Conservation (phyloP, 1,140 invertebrate genomes). For the Bursaphelenchus mucronatus region DNA sequence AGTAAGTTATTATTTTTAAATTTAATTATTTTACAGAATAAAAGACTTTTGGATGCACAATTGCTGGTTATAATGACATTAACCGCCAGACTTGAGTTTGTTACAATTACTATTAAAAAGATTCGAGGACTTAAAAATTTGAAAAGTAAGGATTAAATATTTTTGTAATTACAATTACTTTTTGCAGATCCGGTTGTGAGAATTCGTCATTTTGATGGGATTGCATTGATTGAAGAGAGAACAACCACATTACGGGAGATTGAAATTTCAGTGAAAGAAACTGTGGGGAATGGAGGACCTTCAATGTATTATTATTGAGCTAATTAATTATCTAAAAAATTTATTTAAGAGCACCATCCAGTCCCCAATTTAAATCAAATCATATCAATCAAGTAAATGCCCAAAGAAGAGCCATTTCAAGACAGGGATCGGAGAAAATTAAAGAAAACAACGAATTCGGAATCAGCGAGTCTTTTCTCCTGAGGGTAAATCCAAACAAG, state of each 20-base stretch:
- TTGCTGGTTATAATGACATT: conserved; percentile 53
- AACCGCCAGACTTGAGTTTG: conserved; percentile 50
- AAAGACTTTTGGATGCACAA: conserved; percentile 31
- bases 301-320: background rate
- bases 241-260: conserved; percentile 9
- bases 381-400: conserved; percentile 15
- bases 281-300: conserved; percentile 8
- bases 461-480: conserved; percentile 16
- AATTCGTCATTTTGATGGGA: conserved; percentile 29
- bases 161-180: background rate
- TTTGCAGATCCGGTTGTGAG: conserved; percentile 27
- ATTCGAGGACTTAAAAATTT: conserved; percentile 31
- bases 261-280: background rate
- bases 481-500: conserved; percentile 18
- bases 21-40: conserved; percentile 11
- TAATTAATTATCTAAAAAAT: background rate
- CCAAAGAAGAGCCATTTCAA: background rate
- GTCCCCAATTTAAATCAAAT: conserved; percentile 7
- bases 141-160: conserved; percentile 21
- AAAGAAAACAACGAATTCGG: conserved; percentile 13
- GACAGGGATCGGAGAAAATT: conserved; percentile 16
- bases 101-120: conserved; percentile 56
- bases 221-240: conserved; percentile 25
- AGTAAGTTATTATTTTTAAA: conserved; percentile 3
- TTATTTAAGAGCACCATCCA: conserved; percentile 14